These are phyloP conservation scores for Telmatochromis bifrenatus DNA, from an alignment of 2,113 vertebrate genomes.

Conservation along the genomic window DNA sequence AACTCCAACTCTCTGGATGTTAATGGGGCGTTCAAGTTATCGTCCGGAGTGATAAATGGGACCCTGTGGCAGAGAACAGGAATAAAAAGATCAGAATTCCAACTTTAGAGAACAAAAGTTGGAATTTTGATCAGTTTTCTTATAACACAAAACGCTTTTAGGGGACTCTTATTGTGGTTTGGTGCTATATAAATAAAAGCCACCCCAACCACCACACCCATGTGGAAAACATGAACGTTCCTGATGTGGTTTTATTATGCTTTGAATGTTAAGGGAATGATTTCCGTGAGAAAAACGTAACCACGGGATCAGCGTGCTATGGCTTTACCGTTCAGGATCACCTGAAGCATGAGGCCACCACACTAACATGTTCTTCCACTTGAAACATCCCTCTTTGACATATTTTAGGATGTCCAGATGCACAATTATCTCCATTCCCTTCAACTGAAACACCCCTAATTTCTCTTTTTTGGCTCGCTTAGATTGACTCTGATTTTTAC, in stretches of 20 bases:
- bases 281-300: background rate
- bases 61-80: background rate
- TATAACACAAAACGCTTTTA: fast-evolving
- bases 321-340: background rate
- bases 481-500: background rate
- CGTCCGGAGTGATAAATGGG: too few relatives aligned
- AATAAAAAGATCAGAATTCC: background rate
- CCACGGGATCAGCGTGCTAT: background rate
- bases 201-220: too few relatives aligned
- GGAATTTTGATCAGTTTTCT: background rate
- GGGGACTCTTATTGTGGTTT: fast-evolving
- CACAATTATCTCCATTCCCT: background rate
- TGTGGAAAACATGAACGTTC: fast-evolving
- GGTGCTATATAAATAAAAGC: background rate
- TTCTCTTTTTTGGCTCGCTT: background rate
- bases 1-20: background rate
- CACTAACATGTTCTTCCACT: background rate
- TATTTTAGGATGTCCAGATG: background rate
- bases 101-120: background rate
- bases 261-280: background rate
- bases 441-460: background rate
- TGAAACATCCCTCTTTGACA: background rate
- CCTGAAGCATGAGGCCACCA: fast-evolving
- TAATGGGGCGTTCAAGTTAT: too few relatives aligned
- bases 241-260: background rate